A percentile compares a stretch with the other conserved stretches of the same genome.
Conservation (phyloP, 2,113 vertebrate genomes). For the Brachyhypopomus gauderio region DNA sequence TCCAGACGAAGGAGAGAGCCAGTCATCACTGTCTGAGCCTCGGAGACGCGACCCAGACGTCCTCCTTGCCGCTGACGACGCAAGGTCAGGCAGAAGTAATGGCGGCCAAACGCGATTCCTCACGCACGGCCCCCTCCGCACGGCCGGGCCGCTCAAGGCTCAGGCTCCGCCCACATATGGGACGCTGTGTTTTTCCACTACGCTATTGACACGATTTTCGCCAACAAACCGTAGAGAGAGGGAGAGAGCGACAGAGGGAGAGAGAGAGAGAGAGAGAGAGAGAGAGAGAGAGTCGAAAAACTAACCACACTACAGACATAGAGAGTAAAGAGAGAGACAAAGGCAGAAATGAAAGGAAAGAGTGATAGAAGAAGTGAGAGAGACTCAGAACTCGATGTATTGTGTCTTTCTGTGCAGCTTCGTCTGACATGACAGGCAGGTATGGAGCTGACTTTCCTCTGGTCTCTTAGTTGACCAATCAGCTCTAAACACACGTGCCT, state of each 20-base stretch:
- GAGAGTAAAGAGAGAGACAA: not conserved
- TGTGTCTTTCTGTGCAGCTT: too few species aligned
- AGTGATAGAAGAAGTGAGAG: not conserved
- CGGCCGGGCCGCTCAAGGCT: not conserved
- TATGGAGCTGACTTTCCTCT: too few species aligned
- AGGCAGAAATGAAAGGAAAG: not conserved
- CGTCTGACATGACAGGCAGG: too few species aligned
- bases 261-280: not conserved
- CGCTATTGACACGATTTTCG: too few species aligned
- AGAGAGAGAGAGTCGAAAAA: too few species aligned
- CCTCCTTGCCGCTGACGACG: conserved; percentile 20
- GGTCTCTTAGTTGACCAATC: too few species aligned
- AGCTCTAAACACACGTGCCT: too few species aligned
- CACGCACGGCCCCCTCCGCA: conserved; percentile 28
- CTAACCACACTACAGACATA: too few species aligned
- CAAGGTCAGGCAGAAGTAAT: conserved; percentile 53
- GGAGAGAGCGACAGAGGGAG: too few species aligned
- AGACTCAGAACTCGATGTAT: not conserved
- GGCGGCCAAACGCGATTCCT: conserved; percentile 45
- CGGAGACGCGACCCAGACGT: conserved; percentile 10
- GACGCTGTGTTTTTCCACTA: not conserved
- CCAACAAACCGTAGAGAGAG: too few species aligned
- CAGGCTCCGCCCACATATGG: not conserved
- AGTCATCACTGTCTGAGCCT: conserved; percentile 27
- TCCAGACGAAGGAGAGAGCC: conserved; percentile 27